A percentile compares a stretch with the other conserved stretches of the same genome.
These are phyloP conservation scores for Camponotus pennsylvanicus DNA, from an alignment of 1,140 invertebrate genomes.

Conservation along the genomic window DNA sequence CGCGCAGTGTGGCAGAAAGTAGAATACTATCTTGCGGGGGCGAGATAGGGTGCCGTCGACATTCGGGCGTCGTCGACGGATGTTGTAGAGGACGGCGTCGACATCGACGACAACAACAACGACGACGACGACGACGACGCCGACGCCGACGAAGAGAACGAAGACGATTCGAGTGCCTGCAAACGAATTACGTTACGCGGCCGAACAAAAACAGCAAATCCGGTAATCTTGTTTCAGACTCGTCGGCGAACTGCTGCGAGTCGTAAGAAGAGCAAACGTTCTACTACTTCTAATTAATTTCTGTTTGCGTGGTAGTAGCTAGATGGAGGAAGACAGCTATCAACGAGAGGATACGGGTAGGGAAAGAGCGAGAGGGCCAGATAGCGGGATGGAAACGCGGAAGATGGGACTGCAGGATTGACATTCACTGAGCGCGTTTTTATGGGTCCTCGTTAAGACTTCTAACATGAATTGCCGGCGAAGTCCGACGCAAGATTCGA, in stretches of 20 bases:
- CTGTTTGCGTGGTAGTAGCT: conserved; percentile 74
- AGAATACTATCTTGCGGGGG: conserved; percentile 65
- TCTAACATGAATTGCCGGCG: conserved; percentile 67
- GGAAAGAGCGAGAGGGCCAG: not conserved
- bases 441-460: conserved; percentile 70
- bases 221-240: conserved; percentile 77
- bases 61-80: conserved; percentile 71
- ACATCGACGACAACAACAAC: conserved; percentile 10
- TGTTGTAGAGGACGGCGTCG: conserved; percentile 41
- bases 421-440: conserved; percentile 67
- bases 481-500: conserved; percentile 58
- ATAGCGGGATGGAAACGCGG: conserved; percentile 20
- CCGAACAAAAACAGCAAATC: conserved; percentile 77
- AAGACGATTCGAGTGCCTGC: conserved; percentile 75
- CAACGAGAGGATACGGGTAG: conserved; percentile 43
- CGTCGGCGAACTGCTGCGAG: conserved; percentile 62
- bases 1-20: conserved; percentile 63
- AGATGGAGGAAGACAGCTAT: conserved; percentile 46
- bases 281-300: conserved; percentile 80
- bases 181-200: conserved; percentile 75
- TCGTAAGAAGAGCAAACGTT: conserved; percentile 72
- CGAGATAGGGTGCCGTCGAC: conserved; percentile 61
- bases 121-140: not conserved
- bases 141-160: conserved; percentile 10
- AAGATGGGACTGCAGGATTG: conserved; percentile 46